phyloP scores from a whole-genome alignment of 2,797 vertebrate species.

The Gadopsis bispinosus region DNA sequence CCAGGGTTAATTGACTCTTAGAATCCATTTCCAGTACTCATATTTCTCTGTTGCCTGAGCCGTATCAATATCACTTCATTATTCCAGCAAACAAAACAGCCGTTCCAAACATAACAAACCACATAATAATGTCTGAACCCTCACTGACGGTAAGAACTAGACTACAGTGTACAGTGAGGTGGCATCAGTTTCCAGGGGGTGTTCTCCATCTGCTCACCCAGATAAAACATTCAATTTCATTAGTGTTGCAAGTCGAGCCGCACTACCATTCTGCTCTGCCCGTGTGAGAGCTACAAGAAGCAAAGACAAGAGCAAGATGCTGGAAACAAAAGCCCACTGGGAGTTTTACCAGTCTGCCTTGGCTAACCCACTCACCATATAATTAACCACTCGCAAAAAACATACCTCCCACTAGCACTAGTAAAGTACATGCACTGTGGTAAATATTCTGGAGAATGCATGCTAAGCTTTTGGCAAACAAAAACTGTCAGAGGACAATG shows the following conservation, averaged over 20 bases:
- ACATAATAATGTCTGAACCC: slow-evolving; percentile 64
- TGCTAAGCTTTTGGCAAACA: slow-evolving; percentile 45
- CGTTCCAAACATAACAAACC: slow-evolving; percentile 63
- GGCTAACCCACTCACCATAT: slow-evolving; percentile 42
- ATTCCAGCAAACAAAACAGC: slow-evolving; percentile 76
- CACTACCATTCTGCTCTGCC: slow-evolving; percentile 31
- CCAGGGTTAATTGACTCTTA: slow-evolving; percentile 82
- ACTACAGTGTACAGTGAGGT: slow-evolving; percentile 35
- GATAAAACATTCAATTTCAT: slow-evolving; percentile 69
- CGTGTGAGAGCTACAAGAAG: slow-evolving; percentile 24
- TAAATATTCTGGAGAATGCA: slow-evolving; percentile 22
- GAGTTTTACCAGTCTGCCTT: slow-evolving; percentile 27
- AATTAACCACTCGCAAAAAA: slow-evolving; percentile 49
- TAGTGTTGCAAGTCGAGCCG: slow-evolving; percentile 43
- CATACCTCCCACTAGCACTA: not conserved
- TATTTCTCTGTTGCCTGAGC: slow-evolving; percentile 65
- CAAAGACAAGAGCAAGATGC: slow-evolving; percentile 28
- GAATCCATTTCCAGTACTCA: slow-evolving; percentile 77
- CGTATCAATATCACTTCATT: slow-evolving; percentile 77
- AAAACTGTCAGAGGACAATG: slow-evolving; percentile 12
- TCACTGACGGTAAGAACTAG: slow-evolving; percentile 46
- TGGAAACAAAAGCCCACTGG: slow-evolving; percentile 40
- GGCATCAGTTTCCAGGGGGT: slow-evolving; percentile 46
- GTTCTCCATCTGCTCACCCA: slow-evolving; percentile 67
- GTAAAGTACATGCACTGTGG: slow-evolving; percentile 13